These are phyloP conservation scores for Acomys russatus DNA, from an alignment of 2,797 vertebrate genomes.

Conservation along the genomic window DNA sequence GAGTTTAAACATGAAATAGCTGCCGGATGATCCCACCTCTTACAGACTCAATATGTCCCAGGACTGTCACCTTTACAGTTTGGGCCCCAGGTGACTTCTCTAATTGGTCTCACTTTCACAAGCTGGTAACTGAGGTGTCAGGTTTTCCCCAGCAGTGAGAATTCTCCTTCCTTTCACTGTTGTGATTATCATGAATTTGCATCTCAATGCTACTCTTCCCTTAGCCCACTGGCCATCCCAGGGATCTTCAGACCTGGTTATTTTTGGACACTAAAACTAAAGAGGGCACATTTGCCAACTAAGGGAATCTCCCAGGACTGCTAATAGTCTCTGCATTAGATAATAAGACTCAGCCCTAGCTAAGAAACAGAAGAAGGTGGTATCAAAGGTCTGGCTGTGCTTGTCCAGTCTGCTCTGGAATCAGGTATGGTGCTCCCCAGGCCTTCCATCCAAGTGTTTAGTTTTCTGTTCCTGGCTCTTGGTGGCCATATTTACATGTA, in stretches of 20 bases:
- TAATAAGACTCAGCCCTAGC: neutral
- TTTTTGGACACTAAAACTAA: neutral
- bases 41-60: neutral
- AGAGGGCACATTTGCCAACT: too few species aligned
- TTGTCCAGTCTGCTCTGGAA: neutral
- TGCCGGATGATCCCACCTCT: accelerated
- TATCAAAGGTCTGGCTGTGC: too few species aligned
- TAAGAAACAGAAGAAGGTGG: neutral
- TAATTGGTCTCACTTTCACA: neutral
- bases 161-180: neutral
- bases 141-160: neutral
- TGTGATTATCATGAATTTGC: neutral
- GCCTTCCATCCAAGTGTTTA: neutral
- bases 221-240: neutral
- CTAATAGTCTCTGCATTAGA: neutral
- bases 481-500: neutral
- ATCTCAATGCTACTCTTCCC: neutral
- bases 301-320: too few species aligned
- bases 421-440: too few species aligned
- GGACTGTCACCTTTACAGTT: neutral
- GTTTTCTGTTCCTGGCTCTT: neutral
- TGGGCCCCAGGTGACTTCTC: neutral
- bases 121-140: neutral
- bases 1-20: neutral
- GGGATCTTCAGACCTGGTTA: neutral